A percentile compares a stretch with the other conserved stretches of the same genome.
Evolutionary conservation across 2,797 vertebrate species (phyloP).

Genomic region (Sternotherus odoratus): DNA sequence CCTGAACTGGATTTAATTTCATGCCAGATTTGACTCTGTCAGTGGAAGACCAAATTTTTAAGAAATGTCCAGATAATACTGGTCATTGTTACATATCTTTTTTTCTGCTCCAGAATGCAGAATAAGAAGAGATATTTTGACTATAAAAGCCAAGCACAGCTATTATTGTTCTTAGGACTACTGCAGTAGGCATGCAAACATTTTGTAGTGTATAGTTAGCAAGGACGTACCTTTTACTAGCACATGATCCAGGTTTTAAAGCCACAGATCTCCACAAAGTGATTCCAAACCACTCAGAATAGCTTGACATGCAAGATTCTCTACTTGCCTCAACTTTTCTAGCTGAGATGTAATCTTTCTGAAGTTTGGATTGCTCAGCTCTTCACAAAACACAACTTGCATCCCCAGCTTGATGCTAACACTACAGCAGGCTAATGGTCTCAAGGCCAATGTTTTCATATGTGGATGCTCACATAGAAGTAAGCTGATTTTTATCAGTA

Average conservation of each 20-base stretch:
- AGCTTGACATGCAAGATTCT: background rate
- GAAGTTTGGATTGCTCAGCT: background rate
- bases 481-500: background rate
- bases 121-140: slow-evolving; percentile 50
- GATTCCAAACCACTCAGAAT: background rate
- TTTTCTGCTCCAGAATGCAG: slow-evolving; percentile 54
- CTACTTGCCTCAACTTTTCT: background rate
- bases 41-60: slow-evolving; percentile 63
- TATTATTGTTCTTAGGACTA: background rate
- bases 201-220: background rate
- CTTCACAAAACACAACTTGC: background rate
- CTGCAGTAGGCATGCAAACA: background rate
- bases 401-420: background rate
- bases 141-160: slow-evolving; percentile 24
- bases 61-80: slow-evolving; percentile 58
- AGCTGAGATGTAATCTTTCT: background rate
- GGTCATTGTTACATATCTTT: slow-evolving; percentile 53
- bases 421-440: background rate
- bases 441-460: background rate
- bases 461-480: background rate
- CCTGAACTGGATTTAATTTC: slow-evolving; percentile 75
- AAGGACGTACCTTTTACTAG: background rate
- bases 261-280: background rate
- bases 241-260: background rate
- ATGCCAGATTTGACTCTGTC: slow-evolving; percentile 75